Conservation (phyloP, 2,888 invertebrate species). For the Ommatoiulus sabulosus region DNA sequence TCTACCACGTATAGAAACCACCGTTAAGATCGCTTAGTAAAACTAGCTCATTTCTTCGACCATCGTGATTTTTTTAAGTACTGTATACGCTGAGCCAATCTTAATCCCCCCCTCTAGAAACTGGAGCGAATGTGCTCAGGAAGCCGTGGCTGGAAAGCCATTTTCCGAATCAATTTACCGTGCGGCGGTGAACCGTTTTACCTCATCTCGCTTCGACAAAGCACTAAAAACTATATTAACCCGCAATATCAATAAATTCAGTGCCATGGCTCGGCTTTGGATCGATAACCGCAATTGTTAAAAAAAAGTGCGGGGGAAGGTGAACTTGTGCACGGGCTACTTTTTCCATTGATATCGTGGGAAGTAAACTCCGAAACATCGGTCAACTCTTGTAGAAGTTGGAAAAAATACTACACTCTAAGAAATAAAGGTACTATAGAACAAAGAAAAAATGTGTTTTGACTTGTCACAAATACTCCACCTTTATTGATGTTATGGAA, state of each 20-base stretch:
- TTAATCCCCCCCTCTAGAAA: background rate
- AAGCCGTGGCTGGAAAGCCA: conserved; percentile 1
- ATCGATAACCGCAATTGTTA: background rate
- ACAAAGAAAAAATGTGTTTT: too few relatives aligned
- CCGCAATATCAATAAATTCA: conserved; percentile 26
- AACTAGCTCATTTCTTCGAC: background rate
- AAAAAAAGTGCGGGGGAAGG: too few relatives aligned
- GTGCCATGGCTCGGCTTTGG: background rate
- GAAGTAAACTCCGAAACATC: too few relatives aligned
- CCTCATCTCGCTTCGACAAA: background rate
- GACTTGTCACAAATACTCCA: too few relatives aligned
- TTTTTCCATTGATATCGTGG: too few relatives aligned
- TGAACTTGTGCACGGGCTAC: too few relatives aligned
- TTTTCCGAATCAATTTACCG: conserved; percentile 21
- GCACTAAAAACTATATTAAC: conserved; percentile 34
- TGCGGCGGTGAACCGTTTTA: conserved; percentile 18
- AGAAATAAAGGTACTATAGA: too few relatives aligned
- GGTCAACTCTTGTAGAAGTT: too few relatives aligned
- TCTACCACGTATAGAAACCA: background rate
- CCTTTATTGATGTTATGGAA: too few relatives aligned
- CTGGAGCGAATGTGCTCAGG: background rate
- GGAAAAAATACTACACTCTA: too few relatives aligned
- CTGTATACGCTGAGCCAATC: background rate
- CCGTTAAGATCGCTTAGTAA: background rate
- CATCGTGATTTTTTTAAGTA: background rate